These are phyloP conservation scores for Stichopus chloronotus DNA, from an alignment of 35 echinoderm and acorn worm species.

Conservation along the genomic window DNA sequence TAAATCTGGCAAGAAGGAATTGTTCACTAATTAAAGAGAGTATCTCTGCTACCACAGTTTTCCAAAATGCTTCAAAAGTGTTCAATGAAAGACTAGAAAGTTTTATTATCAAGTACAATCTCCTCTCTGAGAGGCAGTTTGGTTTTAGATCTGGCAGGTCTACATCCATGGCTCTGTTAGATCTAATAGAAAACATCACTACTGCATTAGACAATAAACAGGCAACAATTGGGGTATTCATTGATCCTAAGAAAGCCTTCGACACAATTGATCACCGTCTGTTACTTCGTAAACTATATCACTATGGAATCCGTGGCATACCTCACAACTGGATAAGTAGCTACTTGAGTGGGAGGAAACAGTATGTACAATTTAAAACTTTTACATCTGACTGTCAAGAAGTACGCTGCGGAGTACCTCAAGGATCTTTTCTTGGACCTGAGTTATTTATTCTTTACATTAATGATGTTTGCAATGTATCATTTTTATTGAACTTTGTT, in stretches of 20 bases:
- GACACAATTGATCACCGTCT: slow-evolving; percentile 30
- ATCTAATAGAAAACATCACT: slow-evolving; percentile 7
- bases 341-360: slow-evolving; percentile 41
- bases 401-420: slow-evolving; percentile 9
- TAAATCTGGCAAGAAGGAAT: too few species aligned
- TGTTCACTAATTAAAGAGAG: too few species aligned
- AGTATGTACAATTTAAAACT: slow-evolving; percentile 8
- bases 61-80: slow-evolving; percentile 3
- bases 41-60: too few species aligned
- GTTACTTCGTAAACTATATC: slow-evolving; percentile 31
- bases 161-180: not conserved
- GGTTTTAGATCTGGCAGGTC: slow-evolving; percentile 11
- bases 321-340: not conserved
- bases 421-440: too few species aligned
- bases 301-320: slow-evolving; percentile 28
- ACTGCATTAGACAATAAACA: slow-evolving; percentile 1
- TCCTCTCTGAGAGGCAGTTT: not conserved
- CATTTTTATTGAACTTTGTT: too few species aligned
- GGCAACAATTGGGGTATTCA: slow-evolving; percentile 34
- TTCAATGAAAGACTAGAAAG: not conserved
- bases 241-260: slow-evolving; percentile 38
- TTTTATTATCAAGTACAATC: slow-evolving; percentile 9
- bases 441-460: too few species aligned
- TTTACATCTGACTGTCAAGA: not conserved
- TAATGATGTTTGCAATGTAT: too few species aligned